These are phyloP conservation scores for Yponomeuta plumbellus DNA, from an alignment of 2,888 invertebrate species.

Conservation along the genomic window DNA sequence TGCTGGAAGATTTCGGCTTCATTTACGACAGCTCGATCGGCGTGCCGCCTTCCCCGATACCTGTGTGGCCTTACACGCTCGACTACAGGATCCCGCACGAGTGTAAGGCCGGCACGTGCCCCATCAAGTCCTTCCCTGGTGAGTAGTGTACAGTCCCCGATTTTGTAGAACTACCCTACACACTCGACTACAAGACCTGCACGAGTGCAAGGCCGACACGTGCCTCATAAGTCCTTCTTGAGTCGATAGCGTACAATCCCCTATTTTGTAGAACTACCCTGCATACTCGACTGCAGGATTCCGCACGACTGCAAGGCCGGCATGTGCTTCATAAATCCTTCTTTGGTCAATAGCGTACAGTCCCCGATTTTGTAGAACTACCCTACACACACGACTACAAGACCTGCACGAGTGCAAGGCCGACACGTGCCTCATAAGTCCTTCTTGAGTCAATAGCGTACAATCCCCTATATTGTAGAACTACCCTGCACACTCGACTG, in stretches of 20 bases:
- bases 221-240: too few relatives aligned
- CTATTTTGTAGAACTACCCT: too few relatives aligned
- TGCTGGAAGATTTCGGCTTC: conserved; percentile 93
- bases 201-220: too few relatives aligned
- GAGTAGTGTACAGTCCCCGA: conserved; percentile 25
- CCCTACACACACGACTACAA: background rate
- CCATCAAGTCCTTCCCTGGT: conserved; percentile 92
- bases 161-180: too few relatives aligned
- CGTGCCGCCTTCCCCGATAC: conserved; percentile 85
- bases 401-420: too few relatives aligned
- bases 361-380: background rate
- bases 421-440: too few relatives aligned
- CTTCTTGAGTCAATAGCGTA: too few relatives aligned
- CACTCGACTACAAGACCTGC: background rate
- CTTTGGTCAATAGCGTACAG: conserved; percentile 77
- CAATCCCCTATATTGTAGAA: too few relatives aligned
- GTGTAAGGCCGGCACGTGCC: conserved; percentile 95
- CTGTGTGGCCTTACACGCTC: conserved; percentile 96
- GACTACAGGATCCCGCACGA: conserved; percentile 95
- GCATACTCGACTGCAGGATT: conserved; percentile 94
- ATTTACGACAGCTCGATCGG: conserved; percentile 95
- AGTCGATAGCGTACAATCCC: too few relatives aligned
- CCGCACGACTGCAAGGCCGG: conserved; percentile 95
- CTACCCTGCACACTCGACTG: conserved; percentile 96
- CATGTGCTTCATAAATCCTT: conserved; percentile 94